Percentiles rank a stretch among this genome's conserved stretches.
phyloP scores from a whole-genome alignment of 2,888 invertebrate species.

The Stegana nigrithorax region DNA sequence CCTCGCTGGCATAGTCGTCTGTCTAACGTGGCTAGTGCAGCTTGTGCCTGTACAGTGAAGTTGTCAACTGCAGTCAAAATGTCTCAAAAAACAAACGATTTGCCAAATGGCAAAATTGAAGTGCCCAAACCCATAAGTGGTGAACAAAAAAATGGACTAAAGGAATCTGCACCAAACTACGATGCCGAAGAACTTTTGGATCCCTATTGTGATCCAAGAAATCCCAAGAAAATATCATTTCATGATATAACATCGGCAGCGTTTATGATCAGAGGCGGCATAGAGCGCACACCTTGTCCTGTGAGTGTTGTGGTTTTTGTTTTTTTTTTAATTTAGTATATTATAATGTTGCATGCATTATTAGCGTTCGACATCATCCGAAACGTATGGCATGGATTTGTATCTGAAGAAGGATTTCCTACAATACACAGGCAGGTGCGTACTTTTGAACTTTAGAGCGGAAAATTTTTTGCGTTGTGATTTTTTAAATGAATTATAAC shows the following conservation, averaged over 20 bases:
- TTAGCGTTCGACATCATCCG: constrained; percentile 86
- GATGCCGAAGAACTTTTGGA: constrained; percentile 63
- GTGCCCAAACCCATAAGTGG: neutral
- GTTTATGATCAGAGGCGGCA: constrained; percentile 85
- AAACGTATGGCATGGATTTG: constrained; percentile 83
- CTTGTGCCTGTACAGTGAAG: no score
- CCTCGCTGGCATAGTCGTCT: no score
- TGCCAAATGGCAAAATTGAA: neutral
- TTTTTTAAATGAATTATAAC: no score
- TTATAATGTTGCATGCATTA: neutral
- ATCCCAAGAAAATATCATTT: constrained; percentile 80
- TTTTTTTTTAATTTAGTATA: neutral
- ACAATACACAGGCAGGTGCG: constrained; percentile 93
- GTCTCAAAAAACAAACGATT: neutral
- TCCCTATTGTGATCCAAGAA: constrained; percentile 75
- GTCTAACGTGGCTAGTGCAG: no score
- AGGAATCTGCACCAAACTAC: neutral
- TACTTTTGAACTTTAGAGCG: neutral
- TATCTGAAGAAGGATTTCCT: constrained; percentile 95
- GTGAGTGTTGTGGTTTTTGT: constrained; percentile 67
- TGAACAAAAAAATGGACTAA: neutral
- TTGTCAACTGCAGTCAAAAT: no score
- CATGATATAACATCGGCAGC: constrained; percentile 92
- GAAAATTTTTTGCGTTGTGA: no score
- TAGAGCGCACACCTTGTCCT: constrained; percentile 87